These are phyloP conservation scores for Drosophila oshimai DNA, from an alignment of 1,140 invertebrate species.

Conservation along the genomic window DNA sequence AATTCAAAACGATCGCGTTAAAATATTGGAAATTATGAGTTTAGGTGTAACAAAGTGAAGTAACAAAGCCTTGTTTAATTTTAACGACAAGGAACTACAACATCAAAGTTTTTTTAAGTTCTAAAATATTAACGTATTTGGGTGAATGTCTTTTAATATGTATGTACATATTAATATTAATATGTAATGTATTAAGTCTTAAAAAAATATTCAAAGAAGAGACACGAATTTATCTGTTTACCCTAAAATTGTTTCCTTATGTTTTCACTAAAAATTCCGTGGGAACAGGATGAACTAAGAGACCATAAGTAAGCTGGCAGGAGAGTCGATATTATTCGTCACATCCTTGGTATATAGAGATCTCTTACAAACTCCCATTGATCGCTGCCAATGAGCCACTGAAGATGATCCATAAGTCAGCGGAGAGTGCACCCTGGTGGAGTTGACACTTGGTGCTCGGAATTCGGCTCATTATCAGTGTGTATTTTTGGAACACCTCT, in stretches of 20 bases:
- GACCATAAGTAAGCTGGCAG: not conserved
- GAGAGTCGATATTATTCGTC: not conserved
- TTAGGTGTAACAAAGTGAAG: too few relatives aligned
- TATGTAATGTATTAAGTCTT: too few relatives aligned
- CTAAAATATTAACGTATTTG: too few relatives aligned
- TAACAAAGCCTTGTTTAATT: too few relatives aligned
- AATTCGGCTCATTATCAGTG: constrained; percentile 40
- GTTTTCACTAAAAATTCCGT: not conserved
- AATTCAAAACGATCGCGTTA: too few relatives aligned
- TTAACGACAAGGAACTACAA: too few relatives aligned
- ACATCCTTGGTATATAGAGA: not conserved
- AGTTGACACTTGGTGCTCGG: constrained; percentile 21
- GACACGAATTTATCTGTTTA: too few relatives aligned
- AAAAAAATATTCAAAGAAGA: too few relatives aligned
- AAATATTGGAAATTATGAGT: too few relatives aligned
- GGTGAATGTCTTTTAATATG: too few relatives aligned
- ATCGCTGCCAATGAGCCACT: constrained; percentile 30
- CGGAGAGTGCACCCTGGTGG: constrained; percentile 22
- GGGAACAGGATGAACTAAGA: not conserved
- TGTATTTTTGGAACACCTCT: constrained; percentile 50
- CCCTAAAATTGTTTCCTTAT: not conserved
- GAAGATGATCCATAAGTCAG: constrained; percentile 42
- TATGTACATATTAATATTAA: too few relatives aligned
- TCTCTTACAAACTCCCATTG: not conserved
- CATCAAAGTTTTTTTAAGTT: too few relatives aligned